These are phyloP conservation scores for Zophobas atratus DNA, from an alignment of 1,140 invertebrate species.

Conservation along the genomic window DNA sequence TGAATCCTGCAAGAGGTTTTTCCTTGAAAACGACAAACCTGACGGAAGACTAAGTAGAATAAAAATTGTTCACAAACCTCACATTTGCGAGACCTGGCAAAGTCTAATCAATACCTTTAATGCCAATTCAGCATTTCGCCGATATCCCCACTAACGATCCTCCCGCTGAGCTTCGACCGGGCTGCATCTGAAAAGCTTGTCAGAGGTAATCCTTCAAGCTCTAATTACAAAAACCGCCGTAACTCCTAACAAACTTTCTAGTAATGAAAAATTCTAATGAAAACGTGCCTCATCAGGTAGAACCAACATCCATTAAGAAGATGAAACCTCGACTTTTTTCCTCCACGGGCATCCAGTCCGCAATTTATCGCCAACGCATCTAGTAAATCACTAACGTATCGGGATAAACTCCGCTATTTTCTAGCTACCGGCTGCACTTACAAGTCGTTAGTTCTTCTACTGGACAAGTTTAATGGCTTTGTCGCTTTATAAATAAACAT, in stretches of 20 bases:
- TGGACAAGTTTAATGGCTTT: slow-evolving; percentile 29
- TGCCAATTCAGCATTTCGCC: not conserved
- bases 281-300: slow-evolving; percentile 29
- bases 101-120: not conserved
- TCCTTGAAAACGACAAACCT: no score
- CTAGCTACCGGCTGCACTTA: slow-evolving; percentile 36
- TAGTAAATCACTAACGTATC: slow-evolving; percentile 36
- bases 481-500: slow-evolving; percentile 42
- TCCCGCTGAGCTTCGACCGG: no score
- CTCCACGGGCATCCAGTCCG: not conserved
- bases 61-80: no score
- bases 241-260: slow-evolving; percentile 2
- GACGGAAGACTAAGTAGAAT: no score
- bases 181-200: not conserved
- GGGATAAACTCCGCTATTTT: slow-evolving; percentile 31
- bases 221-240: slow-evolving; percentile 23
- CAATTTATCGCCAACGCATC: not conserved
- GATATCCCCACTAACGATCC: not conserved
- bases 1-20: slow-evolving; percentile 5
- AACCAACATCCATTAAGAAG: slow-evolving; percentile 32
- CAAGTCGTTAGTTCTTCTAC: slow-evolving; percentile 29
- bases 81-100: not conserved
- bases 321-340: slow-evolving; percentile 32
- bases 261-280: slow-evolving; percentile 41
- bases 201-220: slow-evolving; percentile 5